These are phyloP conservation scores for Arctia plantaginis DNA, from an alignment of 2,888 invertebrate genomes.

Conservation along the genomic window DNA sequence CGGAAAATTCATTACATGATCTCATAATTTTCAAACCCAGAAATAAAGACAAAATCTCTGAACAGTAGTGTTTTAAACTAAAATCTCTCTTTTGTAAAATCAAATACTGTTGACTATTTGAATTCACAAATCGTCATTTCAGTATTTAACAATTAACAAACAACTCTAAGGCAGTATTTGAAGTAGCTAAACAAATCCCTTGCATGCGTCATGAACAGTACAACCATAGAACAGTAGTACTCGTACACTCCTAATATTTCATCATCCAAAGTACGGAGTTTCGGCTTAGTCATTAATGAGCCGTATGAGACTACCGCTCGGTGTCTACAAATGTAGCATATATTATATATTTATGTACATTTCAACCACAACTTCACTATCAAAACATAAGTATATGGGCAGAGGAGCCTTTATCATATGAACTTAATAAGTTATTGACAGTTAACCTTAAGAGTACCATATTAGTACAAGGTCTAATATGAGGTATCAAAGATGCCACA, in stretches of 20 bases:
- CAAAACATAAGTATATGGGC: background rate
- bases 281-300: slow-evolving; percentile 48
- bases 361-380: slow-evolving; percentile 9
- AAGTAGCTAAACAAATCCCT: slow-evolving; percentile 35
- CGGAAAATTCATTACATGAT: too few species aligned
- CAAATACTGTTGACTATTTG: slow-evolving; percentile 1
- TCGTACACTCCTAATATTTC: too few species aligned
- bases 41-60: background rate
- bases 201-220: slow-evolving; percentile 29
- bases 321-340: slow-evolving; percentile 11
- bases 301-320: slow-evolving; percentile 36
- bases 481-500: background rate
- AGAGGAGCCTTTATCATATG: background rate
- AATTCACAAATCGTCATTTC: background rate
- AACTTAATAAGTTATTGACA: background rate
- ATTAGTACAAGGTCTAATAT: background rate
- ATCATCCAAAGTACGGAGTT: slow-evolving; percentile 47
- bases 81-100: too few species aligned
- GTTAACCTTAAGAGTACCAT: background rate
- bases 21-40: background rate
- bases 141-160: slow-evolving; percentile 6
- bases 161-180: slow-evolving; percentile 10
- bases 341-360: slow-evolving; percentile 15
- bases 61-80: background rate
- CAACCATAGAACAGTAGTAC: slow-evolving; percentile 19